Percentiles rank a stretch among this genome's conserved stretches.
Evolutionary conservation across 2,797 vertebrate genomes (phyloP).

Genomic region (Orientallactaga sibirica): DNA sequence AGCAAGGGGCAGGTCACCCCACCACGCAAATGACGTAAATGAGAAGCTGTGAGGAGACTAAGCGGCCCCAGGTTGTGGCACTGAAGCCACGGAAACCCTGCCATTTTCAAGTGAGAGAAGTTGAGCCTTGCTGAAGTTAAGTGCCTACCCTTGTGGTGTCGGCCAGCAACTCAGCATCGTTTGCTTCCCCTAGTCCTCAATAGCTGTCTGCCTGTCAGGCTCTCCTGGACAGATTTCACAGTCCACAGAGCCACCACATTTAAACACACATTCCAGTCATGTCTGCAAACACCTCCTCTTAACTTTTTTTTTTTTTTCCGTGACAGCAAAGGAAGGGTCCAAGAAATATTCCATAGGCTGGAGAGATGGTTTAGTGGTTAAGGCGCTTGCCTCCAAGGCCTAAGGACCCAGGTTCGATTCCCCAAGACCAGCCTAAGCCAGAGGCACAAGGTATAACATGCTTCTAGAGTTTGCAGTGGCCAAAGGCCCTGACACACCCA

Average conservation of each 20-base stretch:
- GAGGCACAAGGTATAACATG: too few relatives aligned
- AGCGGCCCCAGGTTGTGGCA: rapidly evolving
- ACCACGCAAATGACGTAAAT: background rate
- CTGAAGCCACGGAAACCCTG: background rate
- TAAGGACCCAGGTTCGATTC: too few relatives aligned
- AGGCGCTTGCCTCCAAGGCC: too few relatives aligned
- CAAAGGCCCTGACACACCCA: too few relatives aligned
- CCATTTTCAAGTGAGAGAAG: background rate
- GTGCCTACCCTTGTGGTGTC: rapidly evolving
- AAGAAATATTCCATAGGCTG: background rate
- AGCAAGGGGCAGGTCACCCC: background rate
- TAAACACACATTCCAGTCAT: background rate
- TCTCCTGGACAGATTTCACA: background rate
- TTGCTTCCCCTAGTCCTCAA: background rate
- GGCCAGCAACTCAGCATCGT: rapidly evolving
- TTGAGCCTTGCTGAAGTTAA: background rate
- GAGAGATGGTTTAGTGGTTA: too few relatives aligned
- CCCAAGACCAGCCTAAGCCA: too few relatives aligned
- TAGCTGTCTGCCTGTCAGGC: background rate
- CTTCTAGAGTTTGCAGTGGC: too few relatives aligned
- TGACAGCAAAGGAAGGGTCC: background rate
- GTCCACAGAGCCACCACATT: background rate
- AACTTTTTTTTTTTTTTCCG: background rate
- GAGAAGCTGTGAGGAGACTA: background rate
- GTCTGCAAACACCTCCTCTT: background rate